These are phyloP conservation scores for Perca fluviatilis DNA, from an alignment of 2,113 vertebrate species.

Conservation along the genomic window DNA sequence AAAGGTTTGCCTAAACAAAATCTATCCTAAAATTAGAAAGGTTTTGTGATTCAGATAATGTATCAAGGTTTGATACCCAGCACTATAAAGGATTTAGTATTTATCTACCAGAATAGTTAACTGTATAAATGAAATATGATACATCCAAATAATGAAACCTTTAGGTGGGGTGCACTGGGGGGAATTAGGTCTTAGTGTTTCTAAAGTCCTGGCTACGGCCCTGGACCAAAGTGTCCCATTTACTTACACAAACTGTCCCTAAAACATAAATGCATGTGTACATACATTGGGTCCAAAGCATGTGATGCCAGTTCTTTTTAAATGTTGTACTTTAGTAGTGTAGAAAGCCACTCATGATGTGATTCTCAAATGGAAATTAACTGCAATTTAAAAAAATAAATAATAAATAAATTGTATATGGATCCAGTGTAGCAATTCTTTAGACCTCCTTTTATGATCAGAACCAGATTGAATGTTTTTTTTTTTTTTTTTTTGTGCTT, in stretches of 20 bases:
- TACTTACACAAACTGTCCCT: not conserved
- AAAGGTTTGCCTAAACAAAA: not conserved
- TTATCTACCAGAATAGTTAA: not conserved
- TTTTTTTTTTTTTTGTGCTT: not conserved
- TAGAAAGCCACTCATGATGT: not conserved
- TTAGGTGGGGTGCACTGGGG: not conserved
- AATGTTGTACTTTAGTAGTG: not conserved
- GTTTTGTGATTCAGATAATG: not conserved
- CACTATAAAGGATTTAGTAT: not conserved
- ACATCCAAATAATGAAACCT: not conserved
- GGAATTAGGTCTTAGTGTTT: not conserved
- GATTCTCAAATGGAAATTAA: not conserved
- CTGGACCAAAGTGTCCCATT: not conserved
- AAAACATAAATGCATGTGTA: not conserved
- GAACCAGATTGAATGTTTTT: not conserved
- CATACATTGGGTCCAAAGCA: not conserved
- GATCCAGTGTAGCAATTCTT: not conserved
- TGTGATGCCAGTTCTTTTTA: not conserved
- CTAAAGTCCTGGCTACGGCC: not conserved
- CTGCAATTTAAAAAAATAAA: not conserved
- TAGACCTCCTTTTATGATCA: not conserved
- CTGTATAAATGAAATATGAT: not conserved
- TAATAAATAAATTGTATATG: not conserved
- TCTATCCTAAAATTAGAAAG: not conserved
- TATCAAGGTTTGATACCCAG: not conserved